Conservation (phyloP, 2,113 vertebrate genomes). For the Nestor notabilis region DNA sequence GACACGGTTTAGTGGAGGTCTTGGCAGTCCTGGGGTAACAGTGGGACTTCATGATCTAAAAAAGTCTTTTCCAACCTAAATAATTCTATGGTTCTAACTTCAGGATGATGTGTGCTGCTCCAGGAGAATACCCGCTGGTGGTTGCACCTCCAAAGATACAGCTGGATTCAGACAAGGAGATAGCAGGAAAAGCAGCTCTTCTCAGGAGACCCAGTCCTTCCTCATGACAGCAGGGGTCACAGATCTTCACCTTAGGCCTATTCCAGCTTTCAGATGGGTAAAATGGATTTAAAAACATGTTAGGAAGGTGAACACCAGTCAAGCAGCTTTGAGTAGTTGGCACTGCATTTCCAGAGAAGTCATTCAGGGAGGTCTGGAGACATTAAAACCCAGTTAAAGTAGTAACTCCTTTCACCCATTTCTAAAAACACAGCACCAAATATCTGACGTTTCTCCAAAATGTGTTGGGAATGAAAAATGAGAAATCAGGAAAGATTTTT, state of each 20-base stretch:
- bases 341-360: neutral
- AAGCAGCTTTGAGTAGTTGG: neutral
- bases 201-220: neutral
- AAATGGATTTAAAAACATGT: neutral
- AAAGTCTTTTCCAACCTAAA: neutral
- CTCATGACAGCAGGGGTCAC: neutral
- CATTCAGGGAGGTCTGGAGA: neutral
- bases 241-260: neutral
- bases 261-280: neutral
- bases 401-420: neutral
- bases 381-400: neutral
- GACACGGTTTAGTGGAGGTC: neutral
- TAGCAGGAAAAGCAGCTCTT: neutral
- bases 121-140: neutral
- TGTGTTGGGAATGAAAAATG: neutral
- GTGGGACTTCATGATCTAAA: neutral
- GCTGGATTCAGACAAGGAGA: too few relatives aligned
- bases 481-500: neutral
- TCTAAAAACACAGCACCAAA: neutral
- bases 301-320: neutral
- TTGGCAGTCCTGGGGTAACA: neutral
- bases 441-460: neutral
- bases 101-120: neutral
- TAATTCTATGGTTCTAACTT: neutral
- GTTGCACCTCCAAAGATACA: accelerated